phyloP scores from a whole-genome alignment of 2,797 vertebrate genomes.

The Falco rusticolus region DNA sequence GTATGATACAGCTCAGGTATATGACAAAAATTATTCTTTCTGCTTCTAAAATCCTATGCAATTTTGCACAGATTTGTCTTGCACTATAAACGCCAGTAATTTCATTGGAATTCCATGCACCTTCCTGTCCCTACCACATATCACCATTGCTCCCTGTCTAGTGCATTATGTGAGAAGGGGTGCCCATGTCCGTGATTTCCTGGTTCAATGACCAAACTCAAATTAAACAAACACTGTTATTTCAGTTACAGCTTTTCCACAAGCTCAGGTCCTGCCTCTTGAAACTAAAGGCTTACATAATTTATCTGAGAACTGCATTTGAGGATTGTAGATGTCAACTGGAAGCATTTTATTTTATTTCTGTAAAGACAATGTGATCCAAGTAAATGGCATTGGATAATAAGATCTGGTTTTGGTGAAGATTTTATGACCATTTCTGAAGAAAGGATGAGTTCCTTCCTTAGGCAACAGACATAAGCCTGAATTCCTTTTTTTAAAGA shows the following conservation, averaged over 20 bases:
- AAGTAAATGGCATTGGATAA: neutral
- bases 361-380: neutral
- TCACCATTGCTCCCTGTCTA: neutral
- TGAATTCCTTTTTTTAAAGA: neutral
- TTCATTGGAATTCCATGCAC: neutral
- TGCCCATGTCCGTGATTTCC: neutral
- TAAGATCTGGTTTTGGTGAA: neutral
- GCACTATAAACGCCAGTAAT: neutral
- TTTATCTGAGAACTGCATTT: neutral
- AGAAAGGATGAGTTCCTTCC: neutral
- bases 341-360: neutral
- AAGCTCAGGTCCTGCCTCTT: neutral
- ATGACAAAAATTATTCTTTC: neutral
- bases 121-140: neutral
- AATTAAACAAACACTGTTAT: neutral
- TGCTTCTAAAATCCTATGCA: neutral
- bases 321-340: neutral
- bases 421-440: neutral
- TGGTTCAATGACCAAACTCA: neutral
- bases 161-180: neutral
- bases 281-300: neutral
- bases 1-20: neutral
- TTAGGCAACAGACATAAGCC: neutral
- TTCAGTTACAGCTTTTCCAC: neutral
- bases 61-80: neutral